Base-by-base conservation (phyloP, 2,797 vertebrate genomes). In the Chrosomus eos region DNA sequence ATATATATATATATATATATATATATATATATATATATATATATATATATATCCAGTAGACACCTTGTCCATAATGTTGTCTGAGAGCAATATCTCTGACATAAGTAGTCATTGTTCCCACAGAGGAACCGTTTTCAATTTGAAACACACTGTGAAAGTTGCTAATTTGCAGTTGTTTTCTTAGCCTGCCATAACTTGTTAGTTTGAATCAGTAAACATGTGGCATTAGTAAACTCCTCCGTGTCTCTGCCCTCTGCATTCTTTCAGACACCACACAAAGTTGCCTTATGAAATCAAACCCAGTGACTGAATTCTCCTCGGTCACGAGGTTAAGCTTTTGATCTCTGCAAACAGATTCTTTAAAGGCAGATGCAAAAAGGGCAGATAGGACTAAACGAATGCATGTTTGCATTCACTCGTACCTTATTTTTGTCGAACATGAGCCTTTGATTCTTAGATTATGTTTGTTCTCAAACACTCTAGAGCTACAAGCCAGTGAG, bases 301-400 rank as follows among this genome's bases (percentile, higher is more conserved):
- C 88, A 88, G 86, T 64, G 18, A 88, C 77, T 70, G 85, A 93
- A 93, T 93, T 93, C 85, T 93, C 62, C 67, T 36, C 70, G 90
- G 93, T 94, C 92, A 87, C 91, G 93, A 93, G 93, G 93, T 95
- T 93, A 94, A 88, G 88, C 92, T 92, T 94, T 92, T 94, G 92
- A 96, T 94, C 90, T 84, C 0, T 85, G 87, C 88, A 90, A 90
- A 92, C 90, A 93, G 90, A 92, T 90, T 90, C 90, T 94, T 93
- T 94, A 90, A 92, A 84, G 86, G 81, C 88, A 88, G 85, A 93
- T 79, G 89, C 72, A 90, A 90, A 83, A 70, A 85, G 64, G 78
- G 31, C 31, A 73, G 81, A 93, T 87, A 90, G 91, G 90, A 91
- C 91, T 91, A 92, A 94, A 92, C 90, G 88, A 94, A 93, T 93